Evolutionary conservation across 2,113 vertebrate genomes (phyloP).

Genomic region (Bolborhynchus lineola): DNA sequence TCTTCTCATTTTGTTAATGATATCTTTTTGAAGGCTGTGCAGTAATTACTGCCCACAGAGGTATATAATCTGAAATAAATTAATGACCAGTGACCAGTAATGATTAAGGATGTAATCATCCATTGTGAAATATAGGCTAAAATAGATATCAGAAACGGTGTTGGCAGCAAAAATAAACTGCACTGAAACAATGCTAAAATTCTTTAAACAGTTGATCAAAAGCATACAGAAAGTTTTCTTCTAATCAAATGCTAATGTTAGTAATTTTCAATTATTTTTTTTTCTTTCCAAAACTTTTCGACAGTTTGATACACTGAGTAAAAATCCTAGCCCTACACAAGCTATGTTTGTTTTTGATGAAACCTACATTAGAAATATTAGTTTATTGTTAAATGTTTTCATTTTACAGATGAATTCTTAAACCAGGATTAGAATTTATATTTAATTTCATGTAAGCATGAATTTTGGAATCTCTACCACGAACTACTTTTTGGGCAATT

Average conservation of each 20-base stretch:
- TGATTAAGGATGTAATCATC: conserved; percentile 75
- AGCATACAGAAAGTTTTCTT: background rate
- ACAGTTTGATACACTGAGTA: background rate
- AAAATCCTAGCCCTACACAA: background rate
- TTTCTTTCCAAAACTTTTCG: conserved; percentile 1
- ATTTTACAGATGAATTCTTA: background rate
- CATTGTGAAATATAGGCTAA: conserved; percentile 69
- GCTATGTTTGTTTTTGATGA: background rate
- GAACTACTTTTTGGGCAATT: background rate
- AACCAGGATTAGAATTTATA: background rate
- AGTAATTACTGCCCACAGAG: conserved; percentile 79
- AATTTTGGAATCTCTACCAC: background rate
- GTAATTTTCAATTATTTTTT: background rate
- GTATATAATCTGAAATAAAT: conserved; percentile 76
- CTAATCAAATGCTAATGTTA: background rate
- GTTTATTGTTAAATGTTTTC: background rate
- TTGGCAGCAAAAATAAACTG: conserved; percentile 31
- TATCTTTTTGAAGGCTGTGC: conserved; percentile 75
- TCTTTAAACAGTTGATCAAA: conserved; percentile 31
- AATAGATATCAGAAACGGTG: conserved; percentile 48
- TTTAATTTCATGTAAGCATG: background rate
- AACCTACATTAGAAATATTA: background rate
- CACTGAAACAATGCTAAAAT: conserved; percentile 7
- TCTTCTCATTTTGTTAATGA: conserved; percentile 82
- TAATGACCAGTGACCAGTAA: conserved; percentile 83